Conservation (phyloP, 2,888 invertebrate genomes). For the Chalcis sispes region DNA sequence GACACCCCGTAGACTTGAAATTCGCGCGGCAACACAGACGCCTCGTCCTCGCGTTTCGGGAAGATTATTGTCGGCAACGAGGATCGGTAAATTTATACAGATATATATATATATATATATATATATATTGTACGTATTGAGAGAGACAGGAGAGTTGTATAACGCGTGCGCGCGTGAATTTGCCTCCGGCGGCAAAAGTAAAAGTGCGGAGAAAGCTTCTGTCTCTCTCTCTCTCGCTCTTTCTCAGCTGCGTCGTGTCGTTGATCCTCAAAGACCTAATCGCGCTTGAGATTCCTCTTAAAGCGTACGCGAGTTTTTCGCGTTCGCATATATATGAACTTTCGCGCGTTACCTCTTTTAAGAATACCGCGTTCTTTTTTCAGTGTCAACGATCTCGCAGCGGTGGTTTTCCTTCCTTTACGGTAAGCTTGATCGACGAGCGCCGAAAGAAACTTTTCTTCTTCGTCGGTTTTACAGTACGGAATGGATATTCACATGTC, state of each 20-base stretch:
- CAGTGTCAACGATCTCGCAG: conserved; percentile 39
- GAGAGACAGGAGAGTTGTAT: conserved; percentile 33
- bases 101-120: background rate
- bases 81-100: too few relatives aligned
- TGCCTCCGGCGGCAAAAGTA: conserved; percentile 73
- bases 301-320: background rate
- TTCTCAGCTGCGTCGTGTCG: background rate
- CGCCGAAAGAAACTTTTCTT: too few relatives aligned
- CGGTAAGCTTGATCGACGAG: too few relatives aligned
- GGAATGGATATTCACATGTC: conserved; percentile 7
- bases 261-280: conserved; percentile 33
- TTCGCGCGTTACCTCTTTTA: conserved; percentile 30
- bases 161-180: conserved; percentile 61
- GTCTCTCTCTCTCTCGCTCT: too few relatives aligned
- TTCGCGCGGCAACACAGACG: too few relatives aligned
- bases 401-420: too few relatives aligned
- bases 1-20: too few relatives aligned
- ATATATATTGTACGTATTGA: background rate
- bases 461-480: too few relatives aligned
- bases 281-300: conserved; percentile 30
- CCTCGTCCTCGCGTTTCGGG: too few relatives aligned
- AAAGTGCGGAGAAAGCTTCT: conserved; percentile 74
- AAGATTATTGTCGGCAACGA: too few relatives aligned
- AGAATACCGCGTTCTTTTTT: conserved; percentile 30
- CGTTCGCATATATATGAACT: background rate